A percentile compares a stretch with the other conserved stretches of the same genome.
Evolutionary conservation across 1,140 invertebrate species (phyloP).

Genomic region (Eumeta japonica): DNA sequence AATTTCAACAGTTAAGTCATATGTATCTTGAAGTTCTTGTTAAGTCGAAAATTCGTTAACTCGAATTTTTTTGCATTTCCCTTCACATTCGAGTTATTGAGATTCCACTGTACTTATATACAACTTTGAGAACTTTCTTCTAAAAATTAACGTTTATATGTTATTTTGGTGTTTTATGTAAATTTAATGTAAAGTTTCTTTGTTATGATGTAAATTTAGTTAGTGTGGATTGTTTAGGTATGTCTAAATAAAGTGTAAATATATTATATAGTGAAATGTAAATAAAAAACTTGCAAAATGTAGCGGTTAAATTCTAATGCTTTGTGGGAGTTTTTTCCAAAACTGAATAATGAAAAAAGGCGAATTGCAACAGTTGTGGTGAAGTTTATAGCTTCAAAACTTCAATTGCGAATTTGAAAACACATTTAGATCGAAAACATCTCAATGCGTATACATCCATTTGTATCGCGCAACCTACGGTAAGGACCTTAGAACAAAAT

Average conservation of each 20-base stretch:
- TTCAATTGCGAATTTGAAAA: slow-evolving; percentile 10
- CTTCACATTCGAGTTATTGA: neutral
- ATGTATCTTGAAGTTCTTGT: no score
- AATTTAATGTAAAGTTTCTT: neutral
- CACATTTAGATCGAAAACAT: slow-evolving; percentile 9
- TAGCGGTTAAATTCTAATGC: slow-evolving; percentile 7
- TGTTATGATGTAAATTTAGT: neutral
- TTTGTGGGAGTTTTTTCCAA: slow-evolving; percentile 9
- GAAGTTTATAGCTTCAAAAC: slow-evolving; percentile 6
- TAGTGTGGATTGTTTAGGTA: neutral
- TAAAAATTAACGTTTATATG: no score
- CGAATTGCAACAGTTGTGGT: slow-evolving; percentile 8
- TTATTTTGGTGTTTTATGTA: no score
- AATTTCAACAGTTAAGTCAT: no score
- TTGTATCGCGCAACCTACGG: neutral
- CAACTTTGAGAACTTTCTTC: neutral
- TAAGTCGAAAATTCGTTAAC: no score
- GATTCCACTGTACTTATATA: no score
- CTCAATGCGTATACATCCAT: slow-evolving; percentile 1
- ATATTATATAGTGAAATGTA: neutral
- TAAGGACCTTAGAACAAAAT: neutral
- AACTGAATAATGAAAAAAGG: slow-evolving; percentile 8
- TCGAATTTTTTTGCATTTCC: no score
- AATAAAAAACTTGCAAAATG: slow-evolving; percentile 2
- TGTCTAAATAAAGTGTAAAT: slow-evolving; percentile 2